Percentiles rank a stretch among this genome's conserved stretches.
These are phyloP conservation scores for Ibidorhyncha struthersii DNA, from an alignment of 2,113 vertebrate genomes.

Conservation along the genomic window DNA sequence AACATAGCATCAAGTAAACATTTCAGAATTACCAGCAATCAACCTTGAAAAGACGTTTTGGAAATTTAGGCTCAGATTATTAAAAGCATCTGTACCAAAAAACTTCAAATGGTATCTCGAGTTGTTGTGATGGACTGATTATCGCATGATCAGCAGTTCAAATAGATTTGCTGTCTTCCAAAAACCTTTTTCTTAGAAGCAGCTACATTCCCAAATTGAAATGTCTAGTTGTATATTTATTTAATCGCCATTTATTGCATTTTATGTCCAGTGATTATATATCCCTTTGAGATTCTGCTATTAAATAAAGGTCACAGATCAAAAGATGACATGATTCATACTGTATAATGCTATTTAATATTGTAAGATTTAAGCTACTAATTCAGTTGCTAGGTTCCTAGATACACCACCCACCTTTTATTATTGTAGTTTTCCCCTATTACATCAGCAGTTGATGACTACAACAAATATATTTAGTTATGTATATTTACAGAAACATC, in stretches of 20 bases:
- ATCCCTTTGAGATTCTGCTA: neutral
- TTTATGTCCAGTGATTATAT: neutral
- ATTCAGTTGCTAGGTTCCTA: neutral
- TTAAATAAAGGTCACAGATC: neutral
- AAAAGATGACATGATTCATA: neutral
- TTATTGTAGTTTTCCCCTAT: neutral
- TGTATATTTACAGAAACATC: neutral
- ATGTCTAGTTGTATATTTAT: neutral
- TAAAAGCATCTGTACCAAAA: neutral
- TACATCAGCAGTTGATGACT: neutral
- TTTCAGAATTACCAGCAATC: neutral
- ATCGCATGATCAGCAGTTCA: neutral
- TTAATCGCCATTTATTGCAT: neutral
- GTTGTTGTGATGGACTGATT: neutral
- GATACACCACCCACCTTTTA: neutral
- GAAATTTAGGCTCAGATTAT: neutral
- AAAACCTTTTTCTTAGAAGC: neutral
- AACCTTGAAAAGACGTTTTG: neutral
- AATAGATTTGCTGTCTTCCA: neutral
- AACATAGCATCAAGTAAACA: neutral
- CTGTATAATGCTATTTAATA: neutral
- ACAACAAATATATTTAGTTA: neutral
- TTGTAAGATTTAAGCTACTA: neutral
- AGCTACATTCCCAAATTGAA: neutral
- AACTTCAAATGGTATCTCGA: neutral